phyloP scores from a whole-genome alignment of 1,140 invertebrate genomes.

The Orchestia grillus region DNA sequence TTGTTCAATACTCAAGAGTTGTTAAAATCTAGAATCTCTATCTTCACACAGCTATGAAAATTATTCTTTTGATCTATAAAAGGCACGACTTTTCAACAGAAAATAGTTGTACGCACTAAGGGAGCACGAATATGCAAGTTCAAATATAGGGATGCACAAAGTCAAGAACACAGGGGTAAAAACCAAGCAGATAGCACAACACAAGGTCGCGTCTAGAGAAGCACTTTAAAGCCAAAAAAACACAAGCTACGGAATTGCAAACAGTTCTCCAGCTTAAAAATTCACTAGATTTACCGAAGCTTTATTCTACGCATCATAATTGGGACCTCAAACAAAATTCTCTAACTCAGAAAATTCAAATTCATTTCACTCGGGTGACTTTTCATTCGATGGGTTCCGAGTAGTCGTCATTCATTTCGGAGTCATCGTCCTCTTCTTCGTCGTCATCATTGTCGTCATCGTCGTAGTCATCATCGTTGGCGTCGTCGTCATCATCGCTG shows the following conservation, averaged over 20 bases:
- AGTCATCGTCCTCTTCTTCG: constrained; percentile 68
- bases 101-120: too few relatives aligned
- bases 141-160: too few relatives aligned
- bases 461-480: constrained; percentile 66
- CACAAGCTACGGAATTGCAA: neutral
- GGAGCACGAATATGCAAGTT: too few relatives aligned
- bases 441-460: constrained; percentile 67
- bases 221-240: neutral
- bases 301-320: too few relatives aligned
- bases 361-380: neutral
- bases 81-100: neutral
- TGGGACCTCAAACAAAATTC: too few relatives aligned
- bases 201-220: neutral
- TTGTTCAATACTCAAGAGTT: too few relatives aligned
- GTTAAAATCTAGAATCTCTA: too few relatives aligned
- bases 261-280: too few relatives aligned
- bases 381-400: constrained; percentile 56
- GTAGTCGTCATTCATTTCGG: constrained; percentile 68
- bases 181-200: neutral
- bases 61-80: neutral
- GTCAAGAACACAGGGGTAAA: neutral
- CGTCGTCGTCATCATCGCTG: constrained; percentile 66
- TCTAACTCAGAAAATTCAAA: too few relatives aligned
- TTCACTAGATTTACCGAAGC: too few relatives aligned
- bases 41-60: neutral